A percentile compares a stretch with the other conserved stretches of the same genome.
These are phyloP conservation scores for Sakesphorus luctuosus DNA, from an alignment of 2,113 vertebrate species.

Conservation along the genomic window DNA sequence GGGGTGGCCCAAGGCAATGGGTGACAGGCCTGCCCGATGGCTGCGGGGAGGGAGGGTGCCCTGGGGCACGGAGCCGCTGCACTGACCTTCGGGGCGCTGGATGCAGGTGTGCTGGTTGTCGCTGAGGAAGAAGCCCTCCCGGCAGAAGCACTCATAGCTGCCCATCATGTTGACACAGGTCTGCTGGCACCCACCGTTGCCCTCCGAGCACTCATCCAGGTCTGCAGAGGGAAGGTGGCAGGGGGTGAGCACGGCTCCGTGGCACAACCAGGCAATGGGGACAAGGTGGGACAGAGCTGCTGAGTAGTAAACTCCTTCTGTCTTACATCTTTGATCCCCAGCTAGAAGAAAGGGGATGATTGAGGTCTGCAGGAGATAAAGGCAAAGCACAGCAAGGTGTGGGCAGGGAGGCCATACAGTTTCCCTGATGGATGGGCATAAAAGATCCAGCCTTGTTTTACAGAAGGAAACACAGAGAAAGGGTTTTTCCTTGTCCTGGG, in stretches of 20 bases:
- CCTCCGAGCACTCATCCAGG: slow-evolving; percentile 94
- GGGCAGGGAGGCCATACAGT: not conserved
- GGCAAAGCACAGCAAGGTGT: not conserved
- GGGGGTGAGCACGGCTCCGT: not conserved
- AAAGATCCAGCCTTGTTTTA: not conserved
- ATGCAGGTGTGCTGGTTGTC: slow-evolving; percentile 99
- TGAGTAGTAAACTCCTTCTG: not conserved
- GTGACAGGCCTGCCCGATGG: not conserved
- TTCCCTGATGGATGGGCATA: not conserved
- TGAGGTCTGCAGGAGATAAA: not conserved
- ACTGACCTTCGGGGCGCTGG: slow-evolving; percentile 93
- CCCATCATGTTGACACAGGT: slow-evolving; percentile 99
- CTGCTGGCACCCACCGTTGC: slow-evolving; percentile 96
- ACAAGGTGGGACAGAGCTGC: rapidly evolving
- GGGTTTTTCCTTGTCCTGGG: not conserved
- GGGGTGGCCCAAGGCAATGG: not conserved
- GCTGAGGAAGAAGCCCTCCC: slow-evolving; percentile 96
- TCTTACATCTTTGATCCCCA: not conserved
- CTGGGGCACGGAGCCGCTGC: rapidly evolving
- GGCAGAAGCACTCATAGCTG: slow-evolving; percentile 96
- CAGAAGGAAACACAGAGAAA: not conserved
- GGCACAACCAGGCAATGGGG: not conserved
- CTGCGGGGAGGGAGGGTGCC: rapidly evolving
- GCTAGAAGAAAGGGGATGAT: not conserved
- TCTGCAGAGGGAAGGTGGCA: slow-evolving; percentile 74